These are phyloP conservation scores for Rhinichthys osculus DNA, from an alignment of 2,797 vertebrate species.

Conservation along the genomic window DNA sequence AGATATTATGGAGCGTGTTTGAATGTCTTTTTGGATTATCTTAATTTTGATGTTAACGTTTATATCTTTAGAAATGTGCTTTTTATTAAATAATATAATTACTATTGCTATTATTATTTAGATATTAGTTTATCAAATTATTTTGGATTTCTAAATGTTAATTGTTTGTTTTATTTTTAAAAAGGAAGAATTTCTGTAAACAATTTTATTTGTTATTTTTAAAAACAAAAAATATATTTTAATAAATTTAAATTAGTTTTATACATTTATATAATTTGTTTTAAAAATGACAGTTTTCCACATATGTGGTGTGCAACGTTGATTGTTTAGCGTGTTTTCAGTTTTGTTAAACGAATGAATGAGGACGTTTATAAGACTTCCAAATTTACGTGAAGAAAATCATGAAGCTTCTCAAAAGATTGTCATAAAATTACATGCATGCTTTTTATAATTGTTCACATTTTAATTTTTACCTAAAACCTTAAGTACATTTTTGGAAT, in stretches of 20 bases:
- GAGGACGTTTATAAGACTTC: not conserved
- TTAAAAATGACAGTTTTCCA: not conserved
- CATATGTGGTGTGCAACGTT: not conserved
- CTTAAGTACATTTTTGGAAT: not conserved
- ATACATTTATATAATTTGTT: not conserved
- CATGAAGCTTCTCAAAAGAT: not conserved
- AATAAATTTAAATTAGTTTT: not conserved
- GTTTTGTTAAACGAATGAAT: conserved; percentile 19
- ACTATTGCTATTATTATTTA: not conserved
- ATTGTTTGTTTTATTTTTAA: not conserved
- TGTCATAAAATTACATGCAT: not conserved
- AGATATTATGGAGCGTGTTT: not conserved
- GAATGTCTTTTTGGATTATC: conserved; percentile 49
- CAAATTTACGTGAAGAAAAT: not conserved
- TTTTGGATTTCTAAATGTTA: not conserved
- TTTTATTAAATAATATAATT: not conserved
- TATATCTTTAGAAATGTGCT: not conserved
- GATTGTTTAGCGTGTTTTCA: conserved; percentile 19
- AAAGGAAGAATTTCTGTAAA: not conserved
- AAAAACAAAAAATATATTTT: not conserved
- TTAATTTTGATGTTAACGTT: not conserved
- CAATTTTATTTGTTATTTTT: too few species aligned
- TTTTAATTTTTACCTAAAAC: not conserved
- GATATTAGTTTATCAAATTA: not conserved
- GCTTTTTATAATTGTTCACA: not conserved